Evolutionary conservation across 2,888 invertebrate species (phyloP).

Genomic region (Patella depressa): DNA sequence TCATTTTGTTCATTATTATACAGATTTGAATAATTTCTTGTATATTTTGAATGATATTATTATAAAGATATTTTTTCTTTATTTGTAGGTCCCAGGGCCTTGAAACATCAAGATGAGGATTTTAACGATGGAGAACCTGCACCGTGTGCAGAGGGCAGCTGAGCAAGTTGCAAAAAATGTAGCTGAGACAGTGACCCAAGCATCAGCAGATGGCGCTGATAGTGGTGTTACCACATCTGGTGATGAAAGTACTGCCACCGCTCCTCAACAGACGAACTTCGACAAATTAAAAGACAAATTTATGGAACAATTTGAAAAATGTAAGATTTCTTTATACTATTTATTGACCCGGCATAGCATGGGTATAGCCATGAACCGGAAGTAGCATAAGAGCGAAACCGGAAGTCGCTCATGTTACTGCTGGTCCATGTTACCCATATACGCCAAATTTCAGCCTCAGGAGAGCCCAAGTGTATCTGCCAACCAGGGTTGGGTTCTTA

Average conservation of each 20-base stretch:
- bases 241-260: conserved; percentile 33
- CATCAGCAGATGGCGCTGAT: conserved; percentile 28
- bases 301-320: conserved; percentile 52
- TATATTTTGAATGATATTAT: background rate
- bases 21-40: too few relatives aligned
- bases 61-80: background rate
- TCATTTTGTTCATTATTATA: too few relatives aligned
- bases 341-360: background rate
- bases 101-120: conserved; percentile 26
- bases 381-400: too few relatives aligned
- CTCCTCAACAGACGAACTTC: conserved; percentile 35
- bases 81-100: background rate
- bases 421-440: too few relatives aligned
- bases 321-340: conserved; percentile 37
- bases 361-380: too few relatives aligned
- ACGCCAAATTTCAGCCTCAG: too few relatives aligned
- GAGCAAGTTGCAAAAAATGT: conserved; percentile 27
- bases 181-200: conserved; percentile 26
- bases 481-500: too few relatives aligned
- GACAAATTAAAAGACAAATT: conserved; percentile 53
- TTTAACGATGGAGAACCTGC: conserved; percentile 36
- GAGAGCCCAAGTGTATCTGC: too few relatives aligned
- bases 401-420: too few relatives aligned
- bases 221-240: conserved; percentile 29
- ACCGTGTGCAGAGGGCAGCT: conserved; percentile 40